Evolutionary conservation across 2,888 invertebrate genomes (phyloP), one percentile per base, ranked within the genome.

Genomic region (Pimpla rufipes): DNA sequence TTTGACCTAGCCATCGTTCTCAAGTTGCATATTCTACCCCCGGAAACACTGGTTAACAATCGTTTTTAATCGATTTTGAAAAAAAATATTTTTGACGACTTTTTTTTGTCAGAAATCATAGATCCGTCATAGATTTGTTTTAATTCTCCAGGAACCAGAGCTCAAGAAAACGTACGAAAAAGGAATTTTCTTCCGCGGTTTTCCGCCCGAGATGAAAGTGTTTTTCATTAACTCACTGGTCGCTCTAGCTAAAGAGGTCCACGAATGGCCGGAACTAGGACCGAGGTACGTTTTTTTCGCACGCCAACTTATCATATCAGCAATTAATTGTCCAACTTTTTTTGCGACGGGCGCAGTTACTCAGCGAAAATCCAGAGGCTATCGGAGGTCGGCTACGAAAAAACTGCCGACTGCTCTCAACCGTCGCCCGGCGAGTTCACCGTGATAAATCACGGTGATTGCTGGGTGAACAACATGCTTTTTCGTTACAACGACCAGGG

Each of bases 381-480:
- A 0, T 18, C 86, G 0, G 84, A 88, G 0, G 23, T 35, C 0
- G 1, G 87, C 0, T 89, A 84, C 40, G n/a, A 78, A 0, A 86
- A 81, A 16, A 87, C 85, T n/a, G 3, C 40, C 1, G 50, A 86
- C 7, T 52, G 16, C 3, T 0, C 16, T 0, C 45, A 35, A 0
- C 16, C 37, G 0, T 59, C 62, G 0, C 87, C 89, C 0, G 81
- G 87, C 10, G 90, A 91, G 6, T 92, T 92, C 84, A 90, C 88
- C 42, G 92, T 92, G 0, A 86, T 93, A 16, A 93, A 89, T 86
- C 93, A 93, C 47, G 92, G 92, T 0, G 92, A 93, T 50, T 88
- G 81, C 23, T 93, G 93, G 92, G 88, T 91, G n/a, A 92, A 92
- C 66, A 93, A 92, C 68, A 91, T 92, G 91, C 57, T 93, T 16